A percentile compares a stretch with the other conserved stretches of the same genome.
Conservation (phyloP, 2,797 vertebrate genomes). For the Pseudocheirus occidentalis region DNA sequence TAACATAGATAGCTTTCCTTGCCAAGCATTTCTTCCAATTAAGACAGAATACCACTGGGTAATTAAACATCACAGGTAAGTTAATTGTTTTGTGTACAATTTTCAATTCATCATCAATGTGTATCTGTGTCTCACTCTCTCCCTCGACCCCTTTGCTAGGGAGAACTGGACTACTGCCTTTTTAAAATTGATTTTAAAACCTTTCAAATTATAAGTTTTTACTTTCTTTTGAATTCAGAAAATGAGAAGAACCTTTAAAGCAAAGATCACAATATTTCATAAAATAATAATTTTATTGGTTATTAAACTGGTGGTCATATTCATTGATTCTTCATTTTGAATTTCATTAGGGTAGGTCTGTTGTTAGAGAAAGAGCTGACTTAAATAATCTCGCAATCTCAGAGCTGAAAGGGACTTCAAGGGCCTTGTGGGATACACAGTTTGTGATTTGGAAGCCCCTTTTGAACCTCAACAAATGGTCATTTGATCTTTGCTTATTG, state of each 20-base stretch:
- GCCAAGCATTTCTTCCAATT: slow-evolving; percentile 34
- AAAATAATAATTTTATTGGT: background rate
- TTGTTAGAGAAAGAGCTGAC: slow-evolving; percentile 59
- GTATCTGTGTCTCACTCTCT: background rate
- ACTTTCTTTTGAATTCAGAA: slow-evolving; percentile 30
- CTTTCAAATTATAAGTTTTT: slow-evolving; percentile 17
- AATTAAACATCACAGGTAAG: background rate
- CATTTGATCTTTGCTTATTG: background rate
- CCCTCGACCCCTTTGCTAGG: background rate
- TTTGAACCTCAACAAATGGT: background rate
- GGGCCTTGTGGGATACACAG: background rate
- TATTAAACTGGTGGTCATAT: slow-evolving; percentile 9
- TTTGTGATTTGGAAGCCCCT: background rate
- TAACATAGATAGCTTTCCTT: background rate
- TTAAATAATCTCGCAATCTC: background rate
- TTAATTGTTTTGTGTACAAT: background rate
- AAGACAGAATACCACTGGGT: slow-evolving; percentile 22
- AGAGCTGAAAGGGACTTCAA: background rate
- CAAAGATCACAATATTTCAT: background rate
- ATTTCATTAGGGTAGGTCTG: slow-evolving; percentile 50
- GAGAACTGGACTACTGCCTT: background rate
- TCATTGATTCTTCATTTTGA: slow-evolving; percentile 55
- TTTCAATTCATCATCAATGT: background rate
- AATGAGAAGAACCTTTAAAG: background rate
- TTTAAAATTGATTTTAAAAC: background rate